Evolutionary conservation across 2,797 vertebrate genomes (phyloP).

Genomic region (Anisognathus igniventris): DNA sequence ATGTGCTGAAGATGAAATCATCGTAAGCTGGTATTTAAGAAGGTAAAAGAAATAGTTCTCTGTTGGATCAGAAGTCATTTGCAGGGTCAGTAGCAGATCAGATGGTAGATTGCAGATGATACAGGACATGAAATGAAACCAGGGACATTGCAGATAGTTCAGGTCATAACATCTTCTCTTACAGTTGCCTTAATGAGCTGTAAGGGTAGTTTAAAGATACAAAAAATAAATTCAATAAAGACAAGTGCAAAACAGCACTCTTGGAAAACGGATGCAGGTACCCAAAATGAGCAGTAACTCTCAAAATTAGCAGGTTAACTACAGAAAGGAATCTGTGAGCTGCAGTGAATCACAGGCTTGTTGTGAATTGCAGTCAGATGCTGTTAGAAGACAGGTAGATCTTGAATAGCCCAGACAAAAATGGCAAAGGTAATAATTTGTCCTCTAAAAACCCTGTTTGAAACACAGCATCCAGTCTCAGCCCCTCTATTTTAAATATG

Average conservation of each 20-base stretch:
- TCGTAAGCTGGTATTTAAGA: neutral
- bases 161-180: neutral
- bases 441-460: neutral
- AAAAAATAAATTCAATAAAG: neutral
- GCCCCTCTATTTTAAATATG: neutral
- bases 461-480: neutral
- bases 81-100: neutral
- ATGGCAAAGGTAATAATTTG: neutral
- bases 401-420: neutral
- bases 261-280: rapidly evolving
- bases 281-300: neutral
- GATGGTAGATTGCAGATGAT: neutral
- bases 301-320: neutral
- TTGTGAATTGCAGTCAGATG: neutral
- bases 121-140: neutral
- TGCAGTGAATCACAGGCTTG: neutral
- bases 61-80: neutral
- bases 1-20: neutral
- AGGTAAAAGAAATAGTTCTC: neutral
- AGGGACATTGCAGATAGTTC: neutral
- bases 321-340: neutral
- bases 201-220: neutral
- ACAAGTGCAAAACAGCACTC: neutral
- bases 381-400: neutral
- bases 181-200: neutral